These are phyloP conservation scores for Sylvilagus bachmani DNA, from an alignment of 2,113 vertebrate species.

Conservation along the genomic window DNA sequence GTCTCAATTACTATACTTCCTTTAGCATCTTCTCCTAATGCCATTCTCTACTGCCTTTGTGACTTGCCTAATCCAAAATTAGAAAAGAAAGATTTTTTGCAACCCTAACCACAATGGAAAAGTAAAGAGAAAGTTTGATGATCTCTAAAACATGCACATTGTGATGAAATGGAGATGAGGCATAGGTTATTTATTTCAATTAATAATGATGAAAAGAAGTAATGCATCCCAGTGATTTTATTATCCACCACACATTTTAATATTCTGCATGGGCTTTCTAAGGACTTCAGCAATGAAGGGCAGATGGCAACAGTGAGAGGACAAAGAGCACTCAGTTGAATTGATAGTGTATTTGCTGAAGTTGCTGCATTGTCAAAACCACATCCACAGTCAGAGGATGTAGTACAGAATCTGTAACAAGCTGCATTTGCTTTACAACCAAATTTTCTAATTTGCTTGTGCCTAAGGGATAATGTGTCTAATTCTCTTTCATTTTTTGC, in stretches of 20 bases:
- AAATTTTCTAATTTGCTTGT: constrained; percentile 65
- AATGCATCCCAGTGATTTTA: not conserved
- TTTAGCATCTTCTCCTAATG: not conserved
- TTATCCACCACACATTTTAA: not conserved
- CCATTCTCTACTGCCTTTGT: not conserved
- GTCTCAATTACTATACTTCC: not conserved
- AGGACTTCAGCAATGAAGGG: not conserved
- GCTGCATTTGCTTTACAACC: not conserved
- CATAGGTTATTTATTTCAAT: not conserved
- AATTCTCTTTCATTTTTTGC: constrained; percentile 31
- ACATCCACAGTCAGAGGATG: not conserved
- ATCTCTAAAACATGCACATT: not conserved
- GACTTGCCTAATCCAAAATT: constrained; percentile 6
- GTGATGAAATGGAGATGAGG: constrained; percentile 8
- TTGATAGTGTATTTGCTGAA: not conserved
- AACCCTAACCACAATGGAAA: not conserved
- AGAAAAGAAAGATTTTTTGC: not conserved
- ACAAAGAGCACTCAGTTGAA: not conserved
- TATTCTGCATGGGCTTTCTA: not conserved
- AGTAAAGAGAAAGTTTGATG: not conserved
- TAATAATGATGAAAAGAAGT: not conserved
- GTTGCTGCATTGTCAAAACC: not conserved
- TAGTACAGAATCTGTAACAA: not conserved
- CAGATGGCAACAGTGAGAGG: not conserved
- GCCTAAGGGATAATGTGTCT: constrained; percentile 37